phyloP scores from a whole-genome alignment of 2,797 vertebrate genomes.

The Geotria australis region DNA sequence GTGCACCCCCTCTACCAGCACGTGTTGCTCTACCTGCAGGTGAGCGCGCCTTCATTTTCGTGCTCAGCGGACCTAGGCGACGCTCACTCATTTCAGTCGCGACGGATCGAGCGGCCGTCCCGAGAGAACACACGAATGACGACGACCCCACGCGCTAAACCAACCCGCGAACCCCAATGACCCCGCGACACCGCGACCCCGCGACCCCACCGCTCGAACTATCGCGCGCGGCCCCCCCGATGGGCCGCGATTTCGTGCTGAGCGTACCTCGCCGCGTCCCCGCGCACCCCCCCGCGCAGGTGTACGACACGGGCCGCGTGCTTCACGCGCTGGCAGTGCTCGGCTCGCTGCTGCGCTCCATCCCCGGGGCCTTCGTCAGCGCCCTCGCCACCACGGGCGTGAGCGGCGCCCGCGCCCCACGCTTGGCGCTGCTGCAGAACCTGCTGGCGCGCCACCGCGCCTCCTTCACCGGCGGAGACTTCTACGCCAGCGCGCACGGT shows the following conservation, averaged over 20 bases:
- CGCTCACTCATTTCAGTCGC: too few relatives aligned
- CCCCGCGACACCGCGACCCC: too few relatives aligned
- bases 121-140: too few relatives aligned
- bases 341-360: constrained; percentile 62
- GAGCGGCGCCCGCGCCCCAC: constrained; percentile 81
- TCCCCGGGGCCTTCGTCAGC: constrained; percentile 62
- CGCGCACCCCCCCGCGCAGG: constrained; percentile 4
- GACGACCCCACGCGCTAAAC: too few relatives aligned
- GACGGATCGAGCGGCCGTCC: too few relatives aligned
- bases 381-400: constrained; percentile 91
- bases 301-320: constrained; percentile 81
- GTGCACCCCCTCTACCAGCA: constrained; percentile 92
- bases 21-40: constrained; percentile 55
- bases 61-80: too few relatives aligned
- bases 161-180: too few relatives aligned
- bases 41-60: not conserved
- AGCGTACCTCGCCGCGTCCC: too few relatives aligned
- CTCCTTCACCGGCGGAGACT: constrained; percentile 93
- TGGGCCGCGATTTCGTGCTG: too few relatives aligned
- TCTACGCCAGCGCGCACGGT: constrained; percentile 28
- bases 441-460: constrained; percentile 70
- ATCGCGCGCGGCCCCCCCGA: too few relatives aligned
- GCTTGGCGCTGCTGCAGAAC: constrained; percentile 78
- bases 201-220: too few relatives aligned
- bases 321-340: constrained; percentile 68